These are phyloP conservation scores for Xiphydria camelus DNA, from an alignment of 2,888 invertebrate genomes.

Conservation along the genomic window DNA sequence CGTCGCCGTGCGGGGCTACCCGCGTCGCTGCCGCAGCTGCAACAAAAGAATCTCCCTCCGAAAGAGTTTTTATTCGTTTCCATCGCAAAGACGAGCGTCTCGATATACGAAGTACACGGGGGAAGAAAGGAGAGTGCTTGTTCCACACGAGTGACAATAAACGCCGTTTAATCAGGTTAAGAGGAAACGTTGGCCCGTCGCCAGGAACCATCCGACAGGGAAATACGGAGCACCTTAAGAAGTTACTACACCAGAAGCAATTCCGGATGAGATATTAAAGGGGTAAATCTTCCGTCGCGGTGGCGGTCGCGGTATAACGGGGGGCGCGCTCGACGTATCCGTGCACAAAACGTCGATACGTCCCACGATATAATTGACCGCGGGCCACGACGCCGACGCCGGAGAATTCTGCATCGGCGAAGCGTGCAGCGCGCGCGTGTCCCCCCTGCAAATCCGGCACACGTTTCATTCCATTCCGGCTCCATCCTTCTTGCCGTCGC, in stretches of 20 bases:
- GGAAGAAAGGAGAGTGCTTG: slow-evolving; percentile 5
- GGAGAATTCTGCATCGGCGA: too few relatives aligned
- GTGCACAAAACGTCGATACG: background rate
- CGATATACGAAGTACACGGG: too few relatives aligned
- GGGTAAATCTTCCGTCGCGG: slow-evolving; percentile 2
- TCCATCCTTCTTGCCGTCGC: too few relatives aligned
- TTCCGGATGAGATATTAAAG: slow-evolving; percentile 24
- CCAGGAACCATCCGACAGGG: slow-evolving; percentile 20
- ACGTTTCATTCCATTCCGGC: background rate
- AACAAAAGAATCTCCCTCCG: too few relatives aligned
- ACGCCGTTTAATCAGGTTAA: slow-evolving; percentile 45
- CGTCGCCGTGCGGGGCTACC: too few relatives aligned
- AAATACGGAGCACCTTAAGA: slow-evolving; percentile 14
- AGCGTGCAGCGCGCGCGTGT: too few relatives aligned
- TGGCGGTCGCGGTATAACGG: too few relatives aligned
- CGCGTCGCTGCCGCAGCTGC: too few relatives aligned
- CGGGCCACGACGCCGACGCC: too few relatives aligned
- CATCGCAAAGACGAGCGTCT: too few relatives aligned
- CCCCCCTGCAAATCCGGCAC: too few relatives aligned
- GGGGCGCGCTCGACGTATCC: background rate
- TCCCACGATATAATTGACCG: background rate
- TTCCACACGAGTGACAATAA: slow-evolving; percentile 33
- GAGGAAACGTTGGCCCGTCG: slow-evolving; percentile 29
- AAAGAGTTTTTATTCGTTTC: too few relatives aligned
- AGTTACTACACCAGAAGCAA: slow-evolving; percentile 17